These are phyloP conservation scores for Bombyx mandarina DNA, from an alignment of 1,140 invertebrate species.

Conservation along the genomic window DNA sequence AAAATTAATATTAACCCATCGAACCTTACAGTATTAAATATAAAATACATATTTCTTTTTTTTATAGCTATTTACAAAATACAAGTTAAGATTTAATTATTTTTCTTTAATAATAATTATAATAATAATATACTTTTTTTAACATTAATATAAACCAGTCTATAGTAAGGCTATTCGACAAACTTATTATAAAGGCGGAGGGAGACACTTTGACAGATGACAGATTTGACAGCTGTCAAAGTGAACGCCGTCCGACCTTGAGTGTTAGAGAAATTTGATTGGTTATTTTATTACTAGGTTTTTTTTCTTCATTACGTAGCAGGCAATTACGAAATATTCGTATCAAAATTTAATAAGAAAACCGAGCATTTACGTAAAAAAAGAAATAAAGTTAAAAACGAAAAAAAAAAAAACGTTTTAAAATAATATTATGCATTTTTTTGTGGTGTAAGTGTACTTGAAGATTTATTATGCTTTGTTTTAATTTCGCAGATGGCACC, in stretches of 20 bases:
- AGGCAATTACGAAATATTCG: constrained; percentile 54
- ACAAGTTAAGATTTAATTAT: constrained; percentile 52
- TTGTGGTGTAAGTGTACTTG: no score
- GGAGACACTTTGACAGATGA: not conserved
- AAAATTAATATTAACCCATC: constrained; percentile 68
- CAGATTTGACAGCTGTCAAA: no score
- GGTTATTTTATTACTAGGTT: constrained; percentile 35
- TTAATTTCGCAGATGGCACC: constrained; percentile 34
- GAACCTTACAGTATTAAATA: constrained; percentile 67
- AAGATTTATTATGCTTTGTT: constrained; percentile 11
- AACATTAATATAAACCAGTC: constrained; percentile 68
- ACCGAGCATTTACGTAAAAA: not conserved
- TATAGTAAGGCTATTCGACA: constrained; percentile 68
- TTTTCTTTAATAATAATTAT: not conserved
- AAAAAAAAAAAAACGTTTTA: no score
- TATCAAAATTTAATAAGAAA: constrained; percentile 14
- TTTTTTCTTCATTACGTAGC: constrained; percentile 29
- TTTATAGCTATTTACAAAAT: constrained; percentile 70
- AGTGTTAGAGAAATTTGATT: constrained; percentile 60
- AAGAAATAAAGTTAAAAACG: constrained; percentile 12
- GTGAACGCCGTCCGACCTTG: not conserved
- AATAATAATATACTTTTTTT: constrained; percentile 32
- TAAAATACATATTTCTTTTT: constrained; percentile 60
- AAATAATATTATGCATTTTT: no score
- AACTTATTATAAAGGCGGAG: constrained; percentile 50